Evolutionary conservation across 2,888 invertebrate species (phyloP), one percentile per base, ranked within the genome.

Genomic region (Parnassius apollo): DNA sequence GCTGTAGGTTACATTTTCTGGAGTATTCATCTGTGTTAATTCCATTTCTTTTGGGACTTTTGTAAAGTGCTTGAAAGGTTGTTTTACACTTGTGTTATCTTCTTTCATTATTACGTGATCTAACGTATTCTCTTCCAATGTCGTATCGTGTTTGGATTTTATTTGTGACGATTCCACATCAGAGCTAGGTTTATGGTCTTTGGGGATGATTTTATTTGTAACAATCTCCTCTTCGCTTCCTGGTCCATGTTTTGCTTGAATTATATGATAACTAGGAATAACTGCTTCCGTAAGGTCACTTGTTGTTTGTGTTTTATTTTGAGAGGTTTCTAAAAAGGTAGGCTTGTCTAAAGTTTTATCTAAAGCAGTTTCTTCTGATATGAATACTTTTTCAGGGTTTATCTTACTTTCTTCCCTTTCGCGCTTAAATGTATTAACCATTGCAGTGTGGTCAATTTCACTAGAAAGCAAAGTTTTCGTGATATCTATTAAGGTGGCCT

Each of bases 391-490:
- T 3, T 18, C 42, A 52, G 45, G 4, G 8, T 25, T 49, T 42
- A 42, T 35, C 12, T 8, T 61, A 4, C 50, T 18, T 50, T 10
- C 25, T 11, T 48, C 42, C 13, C 35, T 7, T 35, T 49, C 49
- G 13, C 49, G 8, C 9, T 13, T 13, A 49, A 11, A 11, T 18
- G 25, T 42, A 7, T 35, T 13, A 45, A 44, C 12, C 18, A 13
- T 13, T 25, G 42, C 35, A 10, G 54, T n/a, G 51, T 62, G 64
- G 9, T n/a, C 42, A 44, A 53, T 57, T 46, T 65, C 65, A 53
- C 62, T 61, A 12, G 42, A 52, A 56, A 66, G 60, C 11, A 65
- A 61, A 48, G 49, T 22, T 52, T 61, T 59, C 0, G 66, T 59
- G 4, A 56, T 18, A n/a, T 65, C 64, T 22, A 49, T 49, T 13